Percentiles rank a stretch among this genome's conserved stretches.
phyloP scores from a whole-genome alignment of 1,140 invertebrate species.

The Cydia fagiglandana region DNA sequence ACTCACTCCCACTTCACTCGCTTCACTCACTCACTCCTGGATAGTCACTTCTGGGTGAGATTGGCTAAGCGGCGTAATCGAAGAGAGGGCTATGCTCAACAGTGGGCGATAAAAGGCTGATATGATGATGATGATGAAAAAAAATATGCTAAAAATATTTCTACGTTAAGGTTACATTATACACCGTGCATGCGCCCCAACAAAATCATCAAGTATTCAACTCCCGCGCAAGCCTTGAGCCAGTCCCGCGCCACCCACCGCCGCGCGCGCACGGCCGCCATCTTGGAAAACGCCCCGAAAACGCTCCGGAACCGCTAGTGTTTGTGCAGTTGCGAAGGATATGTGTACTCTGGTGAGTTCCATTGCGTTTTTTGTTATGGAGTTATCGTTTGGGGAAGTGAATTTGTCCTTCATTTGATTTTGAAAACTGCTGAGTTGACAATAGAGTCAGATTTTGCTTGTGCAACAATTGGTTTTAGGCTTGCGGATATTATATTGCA shows the following conservation, averaged over 20 bases:
- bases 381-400: background rate
- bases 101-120: too few species aligned
- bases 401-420: background rate
- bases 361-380: background rate
- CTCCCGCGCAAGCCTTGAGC: slow-evolving; percentile 22
- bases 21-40: too few species aligned
- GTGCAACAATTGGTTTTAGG: background rate
- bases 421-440: background rate
- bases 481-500: background rate
- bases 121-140: too few species aligned
- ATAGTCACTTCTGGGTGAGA: too few species aligned
- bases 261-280: slow-evolving; percentile 26
- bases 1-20: too few species aligned
- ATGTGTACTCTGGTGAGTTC: slow-evolving; percentile 10
- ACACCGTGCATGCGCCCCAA: slow-evolving; percentile 2
- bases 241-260: background rate
- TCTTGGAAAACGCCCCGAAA: background rate
- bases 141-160: too few species aligned
- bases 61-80: too few species aligned
- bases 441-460: background rate
- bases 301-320: background rate
- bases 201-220: slow-evolving; percentile 25
- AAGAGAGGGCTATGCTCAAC: too few species aligned
- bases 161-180: background rate
- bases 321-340: background rate